phyloP scores from a whole-genome alignment of 2,888 invertebrate species.

The Tholera decimalis region DNA sequence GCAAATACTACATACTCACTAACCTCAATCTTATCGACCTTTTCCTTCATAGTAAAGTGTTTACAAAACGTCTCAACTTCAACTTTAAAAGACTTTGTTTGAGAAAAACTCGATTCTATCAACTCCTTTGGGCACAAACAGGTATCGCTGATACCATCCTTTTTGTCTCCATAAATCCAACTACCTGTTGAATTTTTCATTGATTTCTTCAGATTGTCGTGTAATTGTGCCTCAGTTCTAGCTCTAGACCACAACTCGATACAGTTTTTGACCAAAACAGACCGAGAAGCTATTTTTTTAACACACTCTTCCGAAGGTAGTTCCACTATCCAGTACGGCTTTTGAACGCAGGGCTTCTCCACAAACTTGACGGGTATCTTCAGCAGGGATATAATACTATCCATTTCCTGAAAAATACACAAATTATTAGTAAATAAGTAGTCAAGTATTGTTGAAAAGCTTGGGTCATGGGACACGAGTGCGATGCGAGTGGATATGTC shows the following conservation, averaged over 20 bases:
- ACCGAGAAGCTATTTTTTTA: constrained; percentile 94
- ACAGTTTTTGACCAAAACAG: constrained; percentile 94
- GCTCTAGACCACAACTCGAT: constrained; percentile 96
- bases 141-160: constrained; percentile 60
- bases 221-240: constrained; percentile 91
- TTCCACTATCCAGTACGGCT: constrained; percentile 97
- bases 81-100: constrained; percentile 94
- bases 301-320: constrained; percentile 94
- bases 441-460: too few relatives aligned
- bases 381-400: constrained; percentile 93
- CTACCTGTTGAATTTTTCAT: constrained; percentile 75
- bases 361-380: constrained; percentile 92
- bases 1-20: not conserved
- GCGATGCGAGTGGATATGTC: too few relatives aligned
- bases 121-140: constrained; percentile 88
- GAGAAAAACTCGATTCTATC: constrained; percentile 89
- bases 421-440: too few relatives aligned
- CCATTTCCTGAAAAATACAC: constrained; percentile 93
- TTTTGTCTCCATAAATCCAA: constrained; percentile 70
- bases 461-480: too few relatives aligned
- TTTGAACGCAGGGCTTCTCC: constrained; percentile 89
- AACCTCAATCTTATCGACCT: constrained; percentile 96
- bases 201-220: constrained; percentile 91
- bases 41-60: constrained; percentile 95
- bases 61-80: constrained; percentile 97